phyloP scores from a whole-genome alignment of 2,113 vertebrate species.

The Steatornis caripensis region DNA sequence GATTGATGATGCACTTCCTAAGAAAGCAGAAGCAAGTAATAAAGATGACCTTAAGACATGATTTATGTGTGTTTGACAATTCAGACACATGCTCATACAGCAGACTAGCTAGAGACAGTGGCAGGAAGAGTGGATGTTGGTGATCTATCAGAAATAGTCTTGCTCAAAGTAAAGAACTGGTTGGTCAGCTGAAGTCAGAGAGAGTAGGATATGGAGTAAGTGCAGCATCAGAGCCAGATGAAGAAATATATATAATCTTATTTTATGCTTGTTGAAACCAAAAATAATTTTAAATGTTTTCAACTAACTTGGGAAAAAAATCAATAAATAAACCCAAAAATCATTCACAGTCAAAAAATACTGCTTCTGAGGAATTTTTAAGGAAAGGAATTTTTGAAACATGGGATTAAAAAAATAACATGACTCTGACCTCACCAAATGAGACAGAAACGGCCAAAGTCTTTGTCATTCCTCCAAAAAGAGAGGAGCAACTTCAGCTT shows the following conservation, averaged over 20 bases:
- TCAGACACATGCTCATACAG: background rate
- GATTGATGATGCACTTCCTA: slow-evolving; percentile 44
- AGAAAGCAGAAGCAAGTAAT: slow-evolving; percentile 52
- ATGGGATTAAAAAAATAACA: background rate
- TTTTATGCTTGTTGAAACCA: background rate
- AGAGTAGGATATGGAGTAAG: background rate
- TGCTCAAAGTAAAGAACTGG: background rate
- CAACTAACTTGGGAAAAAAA: no score
- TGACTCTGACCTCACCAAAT: background rate
- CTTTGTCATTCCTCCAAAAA: background rate
- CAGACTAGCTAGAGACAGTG: background rate
- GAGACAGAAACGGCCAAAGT: background rate
- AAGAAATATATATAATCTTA: background rate
- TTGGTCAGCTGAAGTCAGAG: background rate
- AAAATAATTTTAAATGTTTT: background rate
- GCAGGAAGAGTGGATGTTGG: background rate
- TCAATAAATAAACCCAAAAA: background rate
- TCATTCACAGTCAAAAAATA: background rate
- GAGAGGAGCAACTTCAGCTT: background rate
- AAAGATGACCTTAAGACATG: slow-evolving; percentile 23
- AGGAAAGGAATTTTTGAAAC: background rate
- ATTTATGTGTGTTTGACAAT: slow-evolving; percentile 44
- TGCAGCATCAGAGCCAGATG: background rate
- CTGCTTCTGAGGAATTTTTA: background rate
- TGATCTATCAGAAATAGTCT: background rate